phyloP scores from a whole-genome alignment of 2,113 vertebrate species.

The Triplophysa tibetana region DNA sequence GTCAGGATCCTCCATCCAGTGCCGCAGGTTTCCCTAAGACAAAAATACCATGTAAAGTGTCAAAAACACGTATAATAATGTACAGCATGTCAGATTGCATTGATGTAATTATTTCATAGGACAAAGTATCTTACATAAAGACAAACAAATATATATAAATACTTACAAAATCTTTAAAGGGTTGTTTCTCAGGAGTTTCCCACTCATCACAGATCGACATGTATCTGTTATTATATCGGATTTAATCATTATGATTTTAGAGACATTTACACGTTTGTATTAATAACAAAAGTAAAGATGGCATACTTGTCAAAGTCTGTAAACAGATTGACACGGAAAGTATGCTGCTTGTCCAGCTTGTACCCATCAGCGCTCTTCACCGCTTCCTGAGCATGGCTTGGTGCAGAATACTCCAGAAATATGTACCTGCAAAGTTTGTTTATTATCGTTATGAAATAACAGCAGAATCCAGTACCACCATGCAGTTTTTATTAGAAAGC shows the following conservation, averaged over 20 bases:
- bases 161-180: conserved; percentile 97
- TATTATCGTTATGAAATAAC: neutral
- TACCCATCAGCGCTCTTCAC: conserved; percentile 97
- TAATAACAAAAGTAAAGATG: neutral
- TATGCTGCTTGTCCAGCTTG: conserved; percentile 97
- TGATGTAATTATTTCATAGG: neutral
- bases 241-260: neutral
- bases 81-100: neutral
- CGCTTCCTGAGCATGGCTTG: conserved; percentile 87
- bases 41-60: neutral
- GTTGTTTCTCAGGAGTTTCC: conserved; percentile 96
- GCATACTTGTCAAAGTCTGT: conserved; percentile 98
- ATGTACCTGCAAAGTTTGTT: conserved; percentile 80
- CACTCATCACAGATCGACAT: conserved; percentile 97
- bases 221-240: conserved; percentile 71
- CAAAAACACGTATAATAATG: neutral
- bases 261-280: neutral
- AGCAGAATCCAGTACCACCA: no score
- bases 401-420: conserved; percentile 92
- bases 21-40: conserved; percentile 87
- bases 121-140: neutral
- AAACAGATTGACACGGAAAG: conserved; percentile 95
- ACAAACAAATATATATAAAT: neutral
- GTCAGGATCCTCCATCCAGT: conserved; percentile 94
- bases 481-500: no score